Base-by-base conservation (phyloP, 2,113 vertebrate species). In the Anarrhichthys ocellatus region DNA sequence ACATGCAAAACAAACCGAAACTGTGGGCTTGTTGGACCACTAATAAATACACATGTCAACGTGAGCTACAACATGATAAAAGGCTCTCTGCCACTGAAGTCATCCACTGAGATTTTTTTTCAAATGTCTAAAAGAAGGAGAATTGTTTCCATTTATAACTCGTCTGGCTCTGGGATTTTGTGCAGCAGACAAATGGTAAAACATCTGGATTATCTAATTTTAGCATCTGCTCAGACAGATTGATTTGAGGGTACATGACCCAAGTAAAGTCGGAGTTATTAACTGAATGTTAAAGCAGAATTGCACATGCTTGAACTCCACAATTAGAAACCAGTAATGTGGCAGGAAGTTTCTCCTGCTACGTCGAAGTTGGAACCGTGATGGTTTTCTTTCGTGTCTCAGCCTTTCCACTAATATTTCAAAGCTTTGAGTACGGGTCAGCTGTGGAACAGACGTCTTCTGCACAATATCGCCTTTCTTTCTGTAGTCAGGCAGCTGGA, bases 141-240 rank as follows among this genome's bases (percentile, higher is more conserved):
- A 85, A 73, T 58, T 6, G 18, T 84, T 70, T 80, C 88, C 70
- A 76, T 87, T 84, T 80, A 86, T 83, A 87, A 81, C 79, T 74
- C 15, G 18, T 82, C 85, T 89, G 72, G 75, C 38, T 72, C 0
- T 0, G 10, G 20, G 79, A 73, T 67, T 67, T 78, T 76, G 40
- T 11, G 71, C 46, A 44, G 73, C 70, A 74, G 46, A 76, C 59
- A 71, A 87, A 83, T 42, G 66, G 63, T 46, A 73, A 83, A 91
- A 86, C 81, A 88, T 91, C 80, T 90, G 86, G 78, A 88, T 79
- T n/a, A 58, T 73, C 85, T 87, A 83, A 91, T 81, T 92, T 89
- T 87, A 89, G 86, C 78, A 48, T 50, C 42, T 22, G 14, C 58
- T 67, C 78, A 73, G 76, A 89, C 83, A 75, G 83, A 76, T 36